These are phyloP conservation scores for Trachelus tabidus DNA, from an alignment of 2,888 invertebrate species.

Conservation along the genomic window DNA sequence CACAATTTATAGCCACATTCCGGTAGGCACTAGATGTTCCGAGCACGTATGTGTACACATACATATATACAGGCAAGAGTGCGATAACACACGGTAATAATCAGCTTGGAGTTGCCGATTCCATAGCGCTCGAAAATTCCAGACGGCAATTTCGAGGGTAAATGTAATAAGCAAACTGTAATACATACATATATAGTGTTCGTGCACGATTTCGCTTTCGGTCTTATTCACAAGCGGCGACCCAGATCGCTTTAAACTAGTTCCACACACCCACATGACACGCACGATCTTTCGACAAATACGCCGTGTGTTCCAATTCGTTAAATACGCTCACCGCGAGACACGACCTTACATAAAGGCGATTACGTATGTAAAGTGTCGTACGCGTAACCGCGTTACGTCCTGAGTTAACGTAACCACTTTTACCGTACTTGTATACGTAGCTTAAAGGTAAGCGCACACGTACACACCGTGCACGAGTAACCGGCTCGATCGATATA, in stretches of 20 bases:
- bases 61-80: background rate
- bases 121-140: background rate
- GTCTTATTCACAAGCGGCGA: background rate
- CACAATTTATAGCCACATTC: slow-evolving; percentile 33
- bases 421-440: background rate
- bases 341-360: slow-evolving; percentile 4
- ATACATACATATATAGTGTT: background rate
- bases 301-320: background rate
- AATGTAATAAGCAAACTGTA: too few species aligned
- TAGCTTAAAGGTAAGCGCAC: background rate
- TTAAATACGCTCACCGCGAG: background rate
- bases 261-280: background rate
- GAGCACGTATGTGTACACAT: background rate
- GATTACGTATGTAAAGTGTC: background rate
- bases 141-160: background rate
- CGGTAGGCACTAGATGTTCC: background rate
- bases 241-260: background rate
- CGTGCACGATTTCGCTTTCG: background rate
- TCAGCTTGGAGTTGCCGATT: background rate
- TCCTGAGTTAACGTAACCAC: background rate
- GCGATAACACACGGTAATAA: background rate
- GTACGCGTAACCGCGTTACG: background rate
- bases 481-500: background rate
- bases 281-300: slow-evolving; percentile 1
- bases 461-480: background rate